A percentile compares a stretch with the other conserved stretches of the same genome.
Evolutionary conservation across 2,797 vertebrate genomes (phyloP).

Genomic region (Rhinatrema bivittatum): DNA sequence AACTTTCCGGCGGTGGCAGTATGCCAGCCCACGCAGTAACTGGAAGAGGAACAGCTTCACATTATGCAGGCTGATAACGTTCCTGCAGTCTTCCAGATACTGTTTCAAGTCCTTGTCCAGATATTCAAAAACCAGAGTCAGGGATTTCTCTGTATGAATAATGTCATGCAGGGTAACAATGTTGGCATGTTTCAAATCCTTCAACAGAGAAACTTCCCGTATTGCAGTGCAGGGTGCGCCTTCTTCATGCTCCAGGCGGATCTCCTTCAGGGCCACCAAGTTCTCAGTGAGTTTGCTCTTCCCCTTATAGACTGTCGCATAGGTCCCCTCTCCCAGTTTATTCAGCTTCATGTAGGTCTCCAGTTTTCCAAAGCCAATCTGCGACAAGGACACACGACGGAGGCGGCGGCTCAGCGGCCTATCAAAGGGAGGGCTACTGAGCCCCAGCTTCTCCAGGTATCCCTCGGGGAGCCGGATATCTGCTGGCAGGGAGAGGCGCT

Average conservation of each 20-base stretch:
- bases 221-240: slow-evolving; percentile 84
- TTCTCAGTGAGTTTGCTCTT: slow-evolving; percentile 84
- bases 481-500: slow-evolving; percentile 79
- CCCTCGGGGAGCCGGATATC: slow-evolving; percentile 83
- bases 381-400: slow-evolving; percentile 79
- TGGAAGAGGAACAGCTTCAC: slow-evolving; percentile 78
- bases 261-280: slow-evolving; percentile 81
- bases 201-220: slow-evolving; percentile 82
- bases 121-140: slow-evolving; percentile 86
- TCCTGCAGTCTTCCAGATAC: slow-evolving; percentile 85
- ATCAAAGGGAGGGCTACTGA: slow-evolving; percentile 81
- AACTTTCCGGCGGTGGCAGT: slow-evolving; percentile 71
- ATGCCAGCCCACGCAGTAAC: slow-evolving; percentile 67
- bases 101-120: slow-evolving; percentile 89
- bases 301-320: slow-evolving; percentile 84
- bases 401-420: slow-evolving; percentile 80
- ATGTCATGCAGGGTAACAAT: slow-evolving; percentile 86
- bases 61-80: slow-evolving; percentile 76
- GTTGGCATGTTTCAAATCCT: slow-evolving; percentile 85
- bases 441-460: slow-evolving; percentile 78
- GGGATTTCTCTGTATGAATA: slow-evolving; percentile 84
- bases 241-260: slow-evolving; percentile 80
- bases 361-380: slow-evolving; percentile 85
- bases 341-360: slow-evolving; percentile 85
- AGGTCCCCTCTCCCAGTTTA: slow-evolving; percentile 85